Evolutionary conservation across 1,140 invertebrate species (phyloP).

Genomic region (Cyrtorhinus lividipennis): DNA sequence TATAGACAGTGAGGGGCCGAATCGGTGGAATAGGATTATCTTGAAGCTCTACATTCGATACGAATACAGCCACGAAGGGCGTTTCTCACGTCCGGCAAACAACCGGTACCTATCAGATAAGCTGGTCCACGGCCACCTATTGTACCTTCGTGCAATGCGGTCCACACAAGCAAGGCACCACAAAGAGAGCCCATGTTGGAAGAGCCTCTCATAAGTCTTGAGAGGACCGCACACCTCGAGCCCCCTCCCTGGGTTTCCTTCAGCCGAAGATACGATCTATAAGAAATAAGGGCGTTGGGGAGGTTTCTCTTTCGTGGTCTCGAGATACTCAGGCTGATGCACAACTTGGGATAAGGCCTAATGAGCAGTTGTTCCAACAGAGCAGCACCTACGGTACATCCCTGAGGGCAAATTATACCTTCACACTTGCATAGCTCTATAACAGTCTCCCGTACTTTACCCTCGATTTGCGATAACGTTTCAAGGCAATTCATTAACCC

Average conservation of each 20-base stretch:
- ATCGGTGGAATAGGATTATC: too few relatives aligned
- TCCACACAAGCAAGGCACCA: background rate
- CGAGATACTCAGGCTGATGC: background rate
- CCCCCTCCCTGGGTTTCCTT: background rate
- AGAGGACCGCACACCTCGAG: conserved; percentile 9
- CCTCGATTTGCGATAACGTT: background rate
- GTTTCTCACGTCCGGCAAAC: background rate
- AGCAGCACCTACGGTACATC: conserved; percentile 1
- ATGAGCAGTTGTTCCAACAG: conserved; percentile 11
- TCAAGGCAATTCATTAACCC: background rate
- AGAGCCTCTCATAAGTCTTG: background rate
- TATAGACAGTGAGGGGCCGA: too few relatives aligned
- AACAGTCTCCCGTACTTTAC: background rate
- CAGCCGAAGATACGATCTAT: background rate
- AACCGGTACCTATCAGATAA: background rate
- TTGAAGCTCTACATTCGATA: too few relatives aligned
- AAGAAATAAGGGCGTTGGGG: background rate
- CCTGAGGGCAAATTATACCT: conserved; percentile 10
- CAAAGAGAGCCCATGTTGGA: background rate
- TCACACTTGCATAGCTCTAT: conserved; percentile 11
- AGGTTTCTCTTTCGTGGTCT: background rate
- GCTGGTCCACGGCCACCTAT: background rate
- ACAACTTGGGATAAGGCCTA: background rate
- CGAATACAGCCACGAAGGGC: background rate
- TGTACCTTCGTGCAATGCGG: background rate